Percentiles rank a stretch among this genome's conserved stretches.
phyloP scores from a whole-genome alignment of 1,140 invertebrate genomes.

The Pectinophora gossypiella region DNA sequence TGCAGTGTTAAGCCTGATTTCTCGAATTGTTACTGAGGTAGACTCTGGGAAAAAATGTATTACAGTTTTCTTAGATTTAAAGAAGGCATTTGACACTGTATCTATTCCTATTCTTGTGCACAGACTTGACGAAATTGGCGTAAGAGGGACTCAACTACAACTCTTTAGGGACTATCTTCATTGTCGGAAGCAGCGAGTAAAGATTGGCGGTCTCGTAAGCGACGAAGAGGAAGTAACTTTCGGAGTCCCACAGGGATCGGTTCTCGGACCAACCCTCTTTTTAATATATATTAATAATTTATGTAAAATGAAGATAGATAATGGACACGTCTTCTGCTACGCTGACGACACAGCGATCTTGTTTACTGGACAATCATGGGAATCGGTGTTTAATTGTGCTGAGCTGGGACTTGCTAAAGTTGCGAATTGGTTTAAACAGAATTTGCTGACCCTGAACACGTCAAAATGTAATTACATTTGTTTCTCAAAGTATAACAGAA shows the following conservation, averaged over 20 bases:
- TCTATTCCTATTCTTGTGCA: conserved; percentile 9
- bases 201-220: too few species aligned
- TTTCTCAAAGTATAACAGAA: neutral
- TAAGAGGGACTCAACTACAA: conserved; percentile 4
- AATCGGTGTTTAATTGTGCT: neutral
- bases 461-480: conserved; percentile 9
- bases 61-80: conserved; percentile 22
- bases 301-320: neutral
- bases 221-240: neutral
- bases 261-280: conserved; percentile 19
- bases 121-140: conserved; percentile 6
- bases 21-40: neutral
- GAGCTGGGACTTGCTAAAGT: neutral
- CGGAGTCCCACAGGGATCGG: conserved; percentile 12
- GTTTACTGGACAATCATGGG: conserved; percentile 8
- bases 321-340: neutral
- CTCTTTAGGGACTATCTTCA: too few species aligned
- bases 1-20: conserved; percentile 1
- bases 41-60: conserved; percentile 15
- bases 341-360: conserved; percentile 11
- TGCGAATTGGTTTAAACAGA: neutral
- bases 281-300: conserved; percentile 19
- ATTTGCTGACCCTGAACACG: conserved; percentile 8
- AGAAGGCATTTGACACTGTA: too few species aligned
- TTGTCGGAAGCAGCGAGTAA: too few species aligned